phyloP scores from a whole-genome alignment of 2,888 invertebrate genomes.

The Tolmerus cingulatus region DNA sequence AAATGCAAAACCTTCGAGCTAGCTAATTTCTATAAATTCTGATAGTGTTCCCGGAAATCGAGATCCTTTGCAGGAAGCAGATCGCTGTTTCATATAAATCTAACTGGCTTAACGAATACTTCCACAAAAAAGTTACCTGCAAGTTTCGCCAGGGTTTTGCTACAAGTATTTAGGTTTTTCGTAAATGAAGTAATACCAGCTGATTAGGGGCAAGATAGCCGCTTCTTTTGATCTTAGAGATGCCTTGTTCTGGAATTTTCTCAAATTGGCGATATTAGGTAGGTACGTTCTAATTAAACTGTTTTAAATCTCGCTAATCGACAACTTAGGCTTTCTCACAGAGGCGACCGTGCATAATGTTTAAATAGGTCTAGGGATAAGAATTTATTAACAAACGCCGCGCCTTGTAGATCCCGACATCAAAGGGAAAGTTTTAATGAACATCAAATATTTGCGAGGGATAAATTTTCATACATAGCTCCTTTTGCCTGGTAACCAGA shows the following conservation, averaged over 20 bases:
- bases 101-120: too few species aligned
- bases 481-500: background rate
- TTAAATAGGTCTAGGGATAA: constrained; percentile 33
- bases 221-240: background rate
- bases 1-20: too few species aligned
- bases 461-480: constrained; percentile 32
- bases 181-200: background rate
- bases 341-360: constrained; percentile 27
- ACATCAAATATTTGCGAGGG: constrained; percentile 47
- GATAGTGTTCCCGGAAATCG: too few species aligned
- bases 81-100: too few species aligned
- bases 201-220: background rate
- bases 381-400: constrained; percentile 46
- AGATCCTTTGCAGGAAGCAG: too few species aligned
- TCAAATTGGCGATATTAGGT: background rate
- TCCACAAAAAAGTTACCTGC: too few species aligned
- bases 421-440: constrained; percentile 47
- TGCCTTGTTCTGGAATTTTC: background rate
- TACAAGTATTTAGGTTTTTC: background rate
- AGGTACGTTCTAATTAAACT: constrained; percentile 37
- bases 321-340: constrained; percentile 10
- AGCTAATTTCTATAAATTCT: too few species aligned
- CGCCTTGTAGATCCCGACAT: constrained; percentile 19
- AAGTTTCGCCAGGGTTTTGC: background rate
- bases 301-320: constrained; percentile 40